These are phyloP conservation scores for Nemotelus pantherinus DNA, from an alignment of 2,888 invertebrate genomes.

Conservation along the genomic window DNA sequence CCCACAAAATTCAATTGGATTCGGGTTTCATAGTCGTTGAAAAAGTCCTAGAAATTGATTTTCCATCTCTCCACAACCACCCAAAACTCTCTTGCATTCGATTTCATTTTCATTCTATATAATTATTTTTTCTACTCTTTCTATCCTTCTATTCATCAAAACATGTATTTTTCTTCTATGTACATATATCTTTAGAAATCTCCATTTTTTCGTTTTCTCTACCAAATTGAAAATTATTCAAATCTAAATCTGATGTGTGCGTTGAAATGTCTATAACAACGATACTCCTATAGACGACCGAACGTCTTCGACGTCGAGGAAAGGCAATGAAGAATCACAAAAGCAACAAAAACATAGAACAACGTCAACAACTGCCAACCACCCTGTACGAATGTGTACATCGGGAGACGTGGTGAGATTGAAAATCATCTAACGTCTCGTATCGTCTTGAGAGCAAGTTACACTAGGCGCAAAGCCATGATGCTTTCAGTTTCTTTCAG, in stretches of 20 bases:
- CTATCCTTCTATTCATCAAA: no score
- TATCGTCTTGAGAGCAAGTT: neutral
- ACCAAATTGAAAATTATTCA: slow-evolving; percentile 42
- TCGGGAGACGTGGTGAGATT: neutral
- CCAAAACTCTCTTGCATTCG: no score
- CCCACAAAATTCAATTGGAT: no score
- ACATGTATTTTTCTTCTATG: no score
- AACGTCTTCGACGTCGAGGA: neutral
- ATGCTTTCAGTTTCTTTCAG: slow-evolving; percentile 9
- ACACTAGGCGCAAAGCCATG: neutral
- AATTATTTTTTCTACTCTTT: no score
- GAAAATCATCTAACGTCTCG: slow-evolving; percentile 23
- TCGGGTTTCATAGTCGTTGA: no score
- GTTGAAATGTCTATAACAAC: slow-evolving; percentile 19
- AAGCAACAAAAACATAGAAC: slow-evolving; percentile 7
- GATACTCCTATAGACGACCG: neutral
- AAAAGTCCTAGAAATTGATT: no score
- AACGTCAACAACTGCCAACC: neutral
- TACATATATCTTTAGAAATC: neutral
- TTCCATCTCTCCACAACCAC: no score
- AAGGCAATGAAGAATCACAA: neutral
- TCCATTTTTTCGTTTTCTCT: slow-evolving; percentile 31
- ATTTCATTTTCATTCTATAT: no score
- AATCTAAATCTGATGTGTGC: slow-evolving; percentile 40
- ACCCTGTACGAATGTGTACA: neutral